Evolutionary conservation across 1,140 invertebrate species (phyloP), one percentile per base, ranked within the genome.

Genomic region (Brachionus rubens): DNA sequence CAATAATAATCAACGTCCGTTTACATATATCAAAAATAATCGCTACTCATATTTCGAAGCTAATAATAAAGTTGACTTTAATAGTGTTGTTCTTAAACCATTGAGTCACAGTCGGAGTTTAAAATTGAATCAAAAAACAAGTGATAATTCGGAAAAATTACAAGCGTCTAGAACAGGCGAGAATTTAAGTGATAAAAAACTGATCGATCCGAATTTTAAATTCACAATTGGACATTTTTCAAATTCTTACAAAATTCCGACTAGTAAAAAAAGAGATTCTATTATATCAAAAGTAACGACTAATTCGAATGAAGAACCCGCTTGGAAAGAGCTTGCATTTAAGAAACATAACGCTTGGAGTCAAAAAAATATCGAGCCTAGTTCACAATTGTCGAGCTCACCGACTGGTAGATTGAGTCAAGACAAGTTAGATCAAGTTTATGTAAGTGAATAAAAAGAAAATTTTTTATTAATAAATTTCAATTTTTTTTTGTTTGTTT

Each of bases 321-420:
- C 41, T 21, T 72, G 68, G 68, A 48, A 72, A 40, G 68, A 72
- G n/a, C 19, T 72, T n/a, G 68, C 68, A 3, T 50, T 72, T 36
- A 26, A 36, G 30, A 72, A 72, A 24, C 68, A 72, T 21, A 72
- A 21, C 30, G 68, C 68, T 48, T 72, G 68, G 59, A 65, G 40
- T 36, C 21, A 12, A 43, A 65, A 65, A 43, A 65, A 65, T 43
- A 10, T 40, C 16, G 56, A 65, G n/a, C n/a, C n/a, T n/a, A n/a
- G n/a, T 19, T 26, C 9, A 46, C 2, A 7, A 46, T 7, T 24
- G 41, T 24, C 40, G 19, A n/a, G n/a, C n/a, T 12, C 59, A 3
- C 10, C 30, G 2, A 43, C 19, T 9, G 19, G 43, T 3, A 65
- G 24, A 21, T 16, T 21, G 19, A 43, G 19, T 41, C 9, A 46